Base-by-base conservation (phyloP, 2,888 invertebrate genomes). In the Caenorhabditis panamensis region DNA sequence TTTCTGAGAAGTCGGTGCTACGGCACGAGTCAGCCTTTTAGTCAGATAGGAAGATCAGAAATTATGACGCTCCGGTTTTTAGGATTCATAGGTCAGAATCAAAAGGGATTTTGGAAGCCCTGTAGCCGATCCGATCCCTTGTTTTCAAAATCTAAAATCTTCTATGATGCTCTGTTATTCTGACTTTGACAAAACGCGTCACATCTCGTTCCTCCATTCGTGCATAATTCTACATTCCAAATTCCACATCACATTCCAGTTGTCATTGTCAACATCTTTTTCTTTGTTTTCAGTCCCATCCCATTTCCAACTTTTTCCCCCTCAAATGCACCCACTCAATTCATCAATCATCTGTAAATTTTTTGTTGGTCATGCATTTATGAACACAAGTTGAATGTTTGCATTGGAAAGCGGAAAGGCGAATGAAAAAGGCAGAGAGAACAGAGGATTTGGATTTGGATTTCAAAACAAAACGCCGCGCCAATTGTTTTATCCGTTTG, bases 401-500 rank as follows among this genome's bases (percentile, higher is more conserved):
- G 59, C 31, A 24, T 56, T 47, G 4, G 31, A 31, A 31, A 31
- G 4, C 9, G 31, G 9, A 54, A 16, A 28, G 47, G 20, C 5
- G 41, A 41, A 41, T 3, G 13, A 41, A 16, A 41, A 28, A 54
- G 31, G 20, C 22, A 26, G 20, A 62, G 54, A 37, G 37, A 53
- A 53, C 37, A 11, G 36, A 36, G 5, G 56, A 26, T 54, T 56
- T 68, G 49, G 22, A 22, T 54, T 56, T 31, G n/a, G n/a, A n/a
- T n/a, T n/a, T n/a, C 41, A 41, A 41, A 41, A 41, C 18, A 41
- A 59, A 73, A 63, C 31, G 54, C 58, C 41, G 51, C 31, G 31
- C 5, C 64, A 56, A 68, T 77, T 77, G 77, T 77, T 77, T 69
- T 69, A 69, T 69, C 66, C 77, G 77, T 77, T 77, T 77, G 77